phyloP scores from a whole-genome alignment of 2,888 invertebrate genomes.

The Dendrolimus houi region DNA sequence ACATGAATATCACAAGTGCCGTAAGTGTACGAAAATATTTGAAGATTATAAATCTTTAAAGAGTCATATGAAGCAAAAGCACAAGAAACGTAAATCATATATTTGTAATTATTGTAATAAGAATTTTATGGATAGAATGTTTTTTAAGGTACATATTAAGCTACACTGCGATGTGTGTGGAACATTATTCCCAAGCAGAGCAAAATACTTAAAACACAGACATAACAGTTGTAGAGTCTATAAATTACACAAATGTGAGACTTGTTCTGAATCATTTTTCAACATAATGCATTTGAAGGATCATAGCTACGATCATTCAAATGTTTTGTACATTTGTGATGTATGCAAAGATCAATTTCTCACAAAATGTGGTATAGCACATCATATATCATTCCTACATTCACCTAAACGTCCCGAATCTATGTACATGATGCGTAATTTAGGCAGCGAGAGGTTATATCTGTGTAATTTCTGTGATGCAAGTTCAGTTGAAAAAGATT shows the following conservation, averaged over 20 bases:
- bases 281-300: slow-evolving; percentile 56
- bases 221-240: slow-evolving; percentile 33
- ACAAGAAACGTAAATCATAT: slow-evolving; percentile 60
- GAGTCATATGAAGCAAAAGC: slow-evolving; percentile 39
- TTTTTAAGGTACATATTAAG: slow-evolving; percentile 60
- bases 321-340: slow-evolving; percentile 40
- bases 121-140: slow-evolving; percentile 50
- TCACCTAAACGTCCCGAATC: slow-evolving; percentile 30
- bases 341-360: slow-evolving; percentile 53
- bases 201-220: slow-evolving; percentile 36
- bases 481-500: slow-evolving; percentile 37
- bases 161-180: slow-evolving; percentile 56
- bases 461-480: slow-evolving; percentile 55
- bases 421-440: slow-evolving; percentile 32
- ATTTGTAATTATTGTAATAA: slow-evolving; percentile 60
- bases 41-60: slow-evolving; percentile 40
- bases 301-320: slow-evolving; percentile 47
- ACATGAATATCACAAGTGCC: slow-evolving; percentile 51
- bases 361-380: slow-evolving; percentile 42
- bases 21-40: slow-evolving; percentile 55
- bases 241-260: slow-evolving; percentile 44
- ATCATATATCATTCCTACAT: slow-evolving; percentile 51
- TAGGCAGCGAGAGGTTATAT: slow-evolving; percentile 38
- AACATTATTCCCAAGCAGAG: slow-evolving; percentile 29
- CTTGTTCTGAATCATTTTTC: slow-evolving; percentile 37